phyloP scores from a whole-genome alignment of 92 coral and sea anemone species.

The Actinernus sp. region DNA sequence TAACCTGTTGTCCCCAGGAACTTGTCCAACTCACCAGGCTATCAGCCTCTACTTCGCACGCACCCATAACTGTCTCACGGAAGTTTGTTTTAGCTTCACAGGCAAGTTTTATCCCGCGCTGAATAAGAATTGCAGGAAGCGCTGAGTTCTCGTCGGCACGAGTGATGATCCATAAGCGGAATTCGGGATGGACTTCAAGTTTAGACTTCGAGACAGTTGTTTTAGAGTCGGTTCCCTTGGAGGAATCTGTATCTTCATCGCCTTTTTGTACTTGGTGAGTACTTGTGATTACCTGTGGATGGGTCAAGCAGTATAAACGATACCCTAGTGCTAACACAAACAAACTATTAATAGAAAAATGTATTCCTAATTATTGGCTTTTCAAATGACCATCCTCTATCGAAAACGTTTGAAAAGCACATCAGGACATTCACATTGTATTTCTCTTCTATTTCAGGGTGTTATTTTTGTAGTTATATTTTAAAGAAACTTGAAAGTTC shows the following conservation, averaged over 20 bases:
- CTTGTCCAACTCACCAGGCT: constrained; percentile 54
- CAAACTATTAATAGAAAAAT: too few species aligned
- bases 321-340: not conserved
- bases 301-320: not conserved
- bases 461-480: too few species aligned
- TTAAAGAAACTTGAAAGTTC: too few species aligned
- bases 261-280: constrained; percentile 6
- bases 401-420: too few species aligned
- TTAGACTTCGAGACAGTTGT: constrained; percentile 1
- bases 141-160: constrained; percentile 72
- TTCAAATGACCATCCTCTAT: too few species aligned
- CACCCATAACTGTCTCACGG: constrained; percentile 54
- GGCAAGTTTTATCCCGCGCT: constrained; percentile 91
- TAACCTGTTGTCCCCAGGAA: constrained; percentile 38
- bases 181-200: constrained; percentile 72
- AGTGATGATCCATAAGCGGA: constrained; percentile 87
- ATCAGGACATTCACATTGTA: too few species aligned
- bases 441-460: too few species aligned
- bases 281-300: constrained; percentile 14
- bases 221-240: constrained; percentile 12
- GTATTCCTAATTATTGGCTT: too few species aligned
- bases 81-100: constrained; percentile 78
- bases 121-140: constrained; percentile 88
- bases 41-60: constrained; percentile 46
- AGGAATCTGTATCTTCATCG: constrained; percentile 5